These are phyloP conservation scores for Diplodus puntazzo DNA, from an alignment of 2,797 vertebrate genomes.

Conservation along the genomic window DNA sequence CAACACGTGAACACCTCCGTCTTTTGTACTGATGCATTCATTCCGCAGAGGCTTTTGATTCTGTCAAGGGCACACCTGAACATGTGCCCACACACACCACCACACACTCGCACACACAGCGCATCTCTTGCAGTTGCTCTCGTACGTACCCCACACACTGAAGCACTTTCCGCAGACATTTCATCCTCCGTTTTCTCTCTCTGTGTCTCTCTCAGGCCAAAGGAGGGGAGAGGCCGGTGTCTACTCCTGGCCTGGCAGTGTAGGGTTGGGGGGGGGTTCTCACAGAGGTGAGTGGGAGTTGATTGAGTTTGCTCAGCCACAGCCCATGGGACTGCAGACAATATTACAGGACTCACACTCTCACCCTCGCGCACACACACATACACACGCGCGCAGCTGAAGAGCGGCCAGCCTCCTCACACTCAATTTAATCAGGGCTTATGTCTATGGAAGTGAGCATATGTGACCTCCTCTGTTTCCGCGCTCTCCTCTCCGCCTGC, in stretches of 20 bases:
- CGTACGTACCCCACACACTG: constrained; percentile 12
- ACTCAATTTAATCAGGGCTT: constrained; percentile 84
- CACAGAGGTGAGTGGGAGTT: constrained; percentile 84
- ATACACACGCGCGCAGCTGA: constrained; percentile 50
- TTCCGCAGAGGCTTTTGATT: constrained; percentile 75
- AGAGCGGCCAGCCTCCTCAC: constrained; percentile 71
- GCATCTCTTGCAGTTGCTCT: constrained; percentile 4
- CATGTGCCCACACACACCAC: constrained; percentile 69
- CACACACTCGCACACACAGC: constrained; percentile 9
- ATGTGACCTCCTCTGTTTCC: constrained; percentile 78
- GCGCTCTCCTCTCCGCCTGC: constrained; percentile 31
- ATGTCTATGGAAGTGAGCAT: constrained; percentile 83
- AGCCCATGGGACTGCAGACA: constrained; percentile 81
- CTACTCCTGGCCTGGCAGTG: constrained; percentile 73
- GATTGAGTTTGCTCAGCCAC: constrained; percentile 85
- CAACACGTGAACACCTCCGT: constrained; percentile 75
- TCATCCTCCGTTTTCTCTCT: constrained; percentile 28
- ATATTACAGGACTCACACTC: constrained; percentile 81
- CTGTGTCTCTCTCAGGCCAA: constrained; percentile 50
- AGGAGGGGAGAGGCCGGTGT: constrained; percentile 58
- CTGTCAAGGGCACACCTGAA: constrained; percentile 80
- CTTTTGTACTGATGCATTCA: constrained; percentile 58
- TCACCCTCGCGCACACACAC: constrained; percentile 17
- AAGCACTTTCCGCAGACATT: constrained; percentile 3
- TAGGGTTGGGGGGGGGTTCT: constrained; percentile 40